These are phyloP conservation scores for Eupsilia transversa DNA, from an alignment of 2,888 invertebrate genomes.

Conservation along the genomic window DNA sequence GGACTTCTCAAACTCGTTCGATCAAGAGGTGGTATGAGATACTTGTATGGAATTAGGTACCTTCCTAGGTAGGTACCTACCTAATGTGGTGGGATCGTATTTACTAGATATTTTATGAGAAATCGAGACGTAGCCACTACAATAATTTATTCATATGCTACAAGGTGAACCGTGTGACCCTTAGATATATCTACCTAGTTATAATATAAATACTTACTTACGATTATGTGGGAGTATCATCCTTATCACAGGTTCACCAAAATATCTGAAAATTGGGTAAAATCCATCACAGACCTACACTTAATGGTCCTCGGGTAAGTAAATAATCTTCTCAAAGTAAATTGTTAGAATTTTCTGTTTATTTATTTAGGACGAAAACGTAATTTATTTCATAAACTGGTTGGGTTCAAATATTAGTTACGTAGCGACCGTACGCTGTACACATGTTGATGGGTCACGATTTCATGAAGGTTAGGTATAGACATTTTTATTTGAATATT, in stretches of 20 bases:
- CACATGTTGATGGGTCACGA: neutral
- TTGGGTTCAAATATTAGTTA: neutral
- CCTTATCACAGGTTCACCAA: neutral
- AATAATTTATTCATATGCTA: no score
- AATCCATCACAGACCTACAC: conserved; percentile 13
- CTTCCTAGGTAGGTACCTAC: neutral
- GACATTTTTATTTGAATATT: no score
- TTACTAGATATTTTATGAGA: neutral
- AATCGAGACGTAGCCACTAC: neutral
- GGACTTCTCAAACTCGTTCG: no score
- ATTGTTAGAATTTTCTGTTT: conserved; percentile 24
- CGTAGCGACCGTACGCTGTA: neutral
- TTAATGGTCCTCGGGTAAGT: conserved; percentile 25
- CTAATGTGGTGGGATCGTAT: neutral
- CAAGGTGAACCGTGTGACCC: conserved; percentile 13
- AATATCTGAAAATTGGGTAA: conserved; percentile 11
- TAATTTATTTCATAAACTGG: conserved; percentile 15
- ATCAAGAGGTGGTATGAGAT: no score
- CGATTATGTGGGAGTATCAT: neutral
- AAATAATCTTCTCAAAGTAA: conserved; percentile 43
- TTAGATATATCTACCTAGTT: neutral
- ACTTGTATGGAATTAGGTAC: no score
- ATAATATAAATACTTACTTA: neutral
- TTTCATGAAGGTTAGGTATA: neutral
- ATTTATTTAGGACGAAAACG: conserved; percentile 42